Evolutionary conservation across 1,140 invertebrate genomes (phyloP), one percentile per base, ranked within the genome.

Genomic region (Microplitis demolitor): DNA sequence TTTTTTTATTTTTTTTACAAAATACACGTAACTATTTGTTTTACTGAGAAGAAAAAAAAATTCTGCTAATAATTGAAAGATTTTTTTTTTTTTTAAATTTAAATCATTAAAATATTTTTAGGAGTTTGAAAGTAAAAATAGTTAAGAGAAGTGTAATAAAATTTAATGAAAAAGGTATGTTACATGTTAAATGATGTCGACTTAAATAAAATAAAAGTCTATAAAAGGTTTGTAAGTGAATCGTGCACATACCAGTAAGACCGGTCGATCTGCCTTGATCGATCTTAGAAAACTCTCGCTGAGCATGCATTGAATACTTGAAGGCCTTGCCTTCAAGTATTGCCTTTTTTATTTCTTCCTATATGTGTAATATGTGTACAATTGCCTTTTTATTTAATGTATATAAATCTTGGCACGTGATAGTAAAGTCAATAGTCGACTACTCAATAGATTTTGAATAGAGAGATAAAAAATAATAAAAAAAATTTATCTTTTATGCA

Each of bases 241-340:
- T 58, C 34, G 54, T 39, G 53, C 53, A 31, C 53, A 60, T 68
- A 75, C 75, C 62, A 61, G 79, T 77, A 77, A 74, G 70, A 80
- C 81, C 73, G 75, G 79, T 80, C 66, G 69, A 67, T 58, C 73
- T 66, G 62, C 13, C 71, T 60, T 63, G 67, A 35, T 34, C 53
- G 51, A 77, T 77, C 75, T 67, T 63, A 73, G 75, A 82, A 82
- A 84, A 83, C 78, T 82, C 78, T 83, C 79, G 71, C 69, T 76
- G 72, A 70, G 14, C 54, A 54, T 54, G 31, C 50, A 67, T 67
- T 31, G 66, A 67, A 54, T 54, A 33, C 66, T 33, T 67, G 50
- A 54, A 67, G 66, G 66, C 66, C 66, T 67, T 54, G 37, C 50
- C 14, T 67, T 35, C 66, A 9, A 53, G 50, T 53, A n/a, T 67